Base-by-base conservation (phyloP, 2,888 invertebrate genomes). In the Eulithis testata region DNA sequence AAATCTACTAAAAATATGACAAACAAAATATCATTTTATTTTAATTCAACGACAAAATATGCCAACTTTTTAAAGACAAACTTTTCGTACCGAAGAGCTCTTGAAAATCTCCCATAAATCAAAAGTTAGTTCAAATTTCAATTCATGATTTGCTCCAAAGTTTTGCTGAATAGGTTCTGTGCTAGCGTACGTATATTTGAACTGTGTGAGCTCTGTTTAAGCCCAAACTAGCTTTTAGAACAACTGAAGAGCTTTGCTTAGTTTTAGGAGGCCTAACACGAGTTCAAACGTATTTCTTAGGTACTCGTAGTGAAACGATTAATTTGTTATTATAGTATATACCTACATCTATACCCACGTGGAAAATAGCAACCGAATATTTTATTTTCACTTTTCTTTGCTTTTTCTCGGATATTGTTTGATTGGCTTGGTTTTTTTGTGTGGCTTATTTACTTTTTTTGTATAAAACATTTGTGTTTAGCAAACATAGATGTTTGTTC, bases 131-230 rank as follows among this genome's bases (percentile, higher is more conserved):
- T 59, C 52, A 53, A 60, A 54, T 59, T 63, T 61, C 55, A 64
- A 64, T 64, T 64, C 59, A 66, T 59, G 61, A 68, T 69, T 64
- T 62, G 56, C 61, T 55, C 59, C 36, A 45, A 66, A 66, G 63
- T 57, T 63, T 59, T 11, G 56, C 54, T 63, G 52, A 66, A 66
- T 63, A 56, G 62, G 45, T 47, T 63, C 50, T 59, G 40, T 52
- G 31, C 60, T 44, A 59, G 44, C 51, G 31, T 51, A 51, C 31
- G 49, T 49, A 49, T 47, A 57, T 63, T 52, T 58, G 40, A 53
- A 58, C 57, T 55, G 36, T 53, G 14, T 62, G 45, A 56, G 51
- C 51, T 51, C 31, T 52, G 44, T 47, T 57, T 52, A 49, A 63
- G 12, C 57, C 45, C 43, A 54, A 59, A 63, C 54, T 63, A 59